These are phyloP conservation scores for Polydrusus cervinus DNA, from an alignment of 2,888 invertebrate species.

Conservation along the genomic window DNA sequence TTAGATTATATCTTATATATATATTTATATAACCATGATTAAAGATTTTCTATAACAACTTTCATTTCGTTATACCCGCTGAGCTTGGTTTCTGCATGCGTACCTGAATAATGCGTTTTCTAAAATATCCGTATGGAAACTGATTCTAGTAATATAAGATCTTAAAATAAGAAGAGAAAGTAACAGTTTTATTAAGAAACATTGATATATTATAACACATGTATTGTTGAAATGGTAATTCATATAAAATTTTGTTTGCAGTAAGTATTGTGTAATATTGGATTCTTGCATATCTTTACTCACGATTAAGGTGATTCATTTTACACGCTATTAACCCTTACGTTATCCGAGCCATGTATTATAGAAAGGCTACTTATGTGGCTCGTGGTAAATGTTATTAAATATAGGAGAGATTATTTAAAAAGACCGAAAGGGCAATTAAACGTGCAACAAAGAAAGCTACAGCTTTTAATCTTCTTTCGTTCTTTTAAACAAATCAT, in stretches of 20 bases:
- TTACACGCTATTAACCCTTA: no score
- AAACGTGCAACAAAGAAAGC: no score
- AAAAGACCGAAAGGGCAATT: no score
- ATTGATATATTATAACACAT: background rate
- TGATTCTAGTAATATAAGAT: conserved; percentile 19
- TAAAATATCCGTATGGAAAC: conserved; percentile 4
- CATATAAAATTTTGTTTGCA: background rate
- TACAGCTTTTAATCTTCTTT: no score
- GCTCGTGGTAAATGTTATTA: no score
- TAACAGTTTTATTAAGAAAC: background rate
- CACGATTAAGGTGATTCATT: no score
- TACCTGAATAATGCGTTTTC: conserved; percentile 18
- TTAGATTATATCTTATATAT: conserved; percentile 25
- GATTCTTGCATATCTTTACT: no score
- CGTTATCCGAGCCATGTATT: no score
- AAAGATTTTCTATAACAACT: conserved; percentile 29
- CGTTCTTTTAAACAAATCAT: no score
- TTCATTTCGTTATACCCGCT: conserved; percentile 30
- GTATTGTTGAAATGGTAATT: background rate
- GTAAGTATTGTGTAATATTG: background rate
- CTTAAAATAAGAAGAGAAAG: conserved; percentile 22
- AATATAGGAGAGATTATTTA: no score
- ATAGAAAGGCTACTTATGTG: no score
- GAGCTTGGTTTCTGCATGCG: conserved; percentile 22
- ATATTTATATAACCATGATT: conserved; percentile 25